A percentile compares a stretch with the other conserved stretches of the same genome.
Conservation (phyloP, 2,113 vertebrate genomes). For the Sterna hirundo region DNA sequence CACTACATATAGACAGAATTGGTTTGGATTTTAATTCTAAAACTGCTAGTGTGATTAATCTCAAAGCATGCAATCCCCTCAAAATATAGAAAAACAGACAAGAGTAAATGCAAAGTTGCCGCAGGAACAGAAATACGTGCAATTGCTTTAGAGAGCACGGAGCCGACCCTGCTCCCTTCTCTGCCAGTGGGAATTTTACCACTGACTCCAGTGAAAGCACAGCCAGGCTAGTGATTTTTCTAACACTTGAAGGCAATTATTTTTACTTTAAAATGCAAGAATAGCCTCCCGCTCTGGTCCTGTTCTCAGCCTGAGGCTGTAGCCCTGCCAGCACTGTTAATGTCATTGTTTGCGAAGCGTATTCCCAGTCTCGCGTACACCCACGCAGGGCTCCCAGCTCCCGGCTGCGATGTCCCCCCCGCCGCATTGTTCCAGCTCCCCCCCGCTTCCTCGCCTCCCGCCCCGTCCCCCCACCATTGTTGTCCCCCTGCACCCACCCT, state of each 20-base stretch:
- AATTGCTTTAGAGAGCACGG: neutral
- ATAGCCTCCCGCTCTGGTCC: neutral
- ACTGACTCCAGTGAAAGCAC: neutral
- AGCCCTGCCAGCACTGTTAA: conserved; percentile 55
- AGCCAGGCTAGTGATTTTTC: neutral
- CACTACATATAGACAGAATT: neutral
- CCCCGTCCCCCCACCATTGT: conserved; percentile 28
- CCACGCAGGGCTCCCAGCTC: conserved; percentile 50
- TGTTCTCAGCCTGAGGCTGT: neutral
- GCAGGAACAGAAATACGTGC: neutral
- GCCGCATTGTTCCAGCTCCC: conserved; percentile 65
- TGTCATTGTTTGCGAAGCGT: conserved; percentile 41
- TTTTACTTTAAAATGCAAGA: conserved; percentile 6
- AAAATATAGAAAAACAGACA: neutral
- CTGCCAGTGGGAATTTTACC: conserved; percentile 3
- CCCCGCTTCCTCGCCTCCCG: conserved; percentile 50
- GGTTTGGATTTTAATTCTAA: neutral
- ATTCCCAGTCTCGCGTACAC: conserved; percentile 49
- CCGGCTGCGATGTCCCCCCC: neutral
- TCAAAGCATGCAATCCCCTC: neutral
- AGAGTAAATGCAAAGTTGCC: neutral
- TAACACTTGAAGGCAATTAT: neutral
- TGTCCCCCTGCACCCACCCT: conserved; percentile 41
- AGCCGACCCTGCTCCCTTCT: neutral
- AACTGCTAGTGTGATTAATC: neutral